phyloP scores from a whole-genome alignment of 2,797 vertebrate genomes.

The Hydrocynus forskahlii region DNA sequence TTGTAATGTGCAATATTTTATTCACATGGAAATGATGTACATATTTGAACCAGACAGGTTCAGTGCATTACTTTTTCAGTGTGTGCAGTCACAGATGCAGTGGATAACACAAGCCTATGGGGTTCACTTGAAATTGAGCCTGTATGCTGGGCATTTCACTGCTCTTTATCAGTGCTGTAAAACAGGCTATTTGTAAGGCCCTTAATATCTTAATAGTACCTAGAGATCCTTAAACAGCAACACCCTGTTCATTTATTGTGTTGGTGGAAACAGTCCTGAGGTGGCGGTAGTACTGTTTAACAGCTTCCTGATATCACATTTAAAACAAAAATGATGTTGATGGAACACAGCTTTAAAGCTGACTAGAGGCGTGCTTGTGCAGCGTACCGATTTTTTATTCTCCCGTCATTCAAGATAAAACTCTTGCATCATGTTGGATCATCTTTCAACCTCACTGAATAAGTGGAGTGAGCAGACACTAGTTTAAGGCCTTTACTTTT shows the following conservation, averaged over 20 bases:
- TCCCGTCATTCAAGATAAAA: constrained; percentile 16
- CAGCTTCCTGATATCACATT: neutral
- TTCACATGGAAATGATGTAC: no score
- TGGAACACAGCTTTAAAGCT: neutral
- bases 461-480: constrained; percentile 8
- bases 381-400: neutral
- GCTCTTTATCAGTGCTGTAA: neutral
- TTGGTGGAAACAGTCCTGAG: neutral
- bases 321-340: neutral
- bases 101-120: neutral
- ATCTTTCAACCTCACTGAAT: constrained; percentile 18
- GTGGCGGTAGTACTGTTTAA: neutral
- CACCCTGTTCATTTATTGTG: neutral
- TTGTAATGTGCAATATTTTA: no score
- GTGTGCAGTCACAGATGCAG: no score
- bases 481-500: constrained; percentile 25
- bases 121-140: neutral
- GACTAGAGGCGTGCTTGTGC: neutral
- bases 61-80: no score
- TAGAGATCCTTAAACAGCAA: neutral
- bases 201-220: no score
- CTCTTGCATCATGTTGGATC: constrained; percentile 14
- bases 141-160: neutral
- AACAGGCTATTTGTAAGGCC: neutral
- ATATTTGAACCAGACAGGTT: no score